These are phyloP conservation scores for Oreochromis niloticus DNA, from an alignment of 2,113 vertebrate genomes.

Conservation along the genomic window DNA sequence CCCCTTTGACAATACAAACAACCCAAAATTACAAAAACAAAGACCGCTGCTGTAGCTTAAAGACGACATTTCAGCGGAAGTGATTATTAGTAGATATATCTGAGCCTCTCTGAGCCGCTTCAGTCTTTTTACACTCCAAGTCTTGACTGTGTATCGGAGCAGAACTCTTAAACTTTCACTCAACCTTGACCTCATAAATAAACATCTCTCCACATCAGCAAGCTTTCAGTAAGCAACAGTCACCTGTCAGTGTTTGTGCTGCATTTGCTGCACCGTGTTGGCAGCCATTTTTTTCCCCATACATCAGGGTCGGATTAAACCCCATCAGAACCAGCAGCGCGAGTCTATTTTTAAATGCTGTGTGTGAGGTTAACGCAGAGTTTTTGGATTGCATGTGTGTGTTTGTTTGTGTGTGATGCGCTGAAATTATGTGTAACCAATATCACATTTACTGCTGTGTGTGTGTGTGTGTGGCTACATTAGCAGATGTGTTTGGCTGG, in stretches of 20 bases:
- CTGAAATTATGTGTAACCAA: not conserved
- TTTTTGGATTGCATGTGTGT: not conserved
- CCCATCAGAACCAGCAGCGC: not conserved
- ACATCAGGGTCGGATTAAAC: not conserved
- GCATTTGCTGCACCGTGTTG: not conserved
- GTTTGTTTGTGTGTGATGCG: not conserved
- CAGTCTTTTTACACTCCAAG: not conserved
- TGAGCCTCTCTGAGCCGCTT: not conserved
- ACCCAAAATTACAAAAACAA: not conserved
- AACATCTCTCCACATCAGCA: not conserved
- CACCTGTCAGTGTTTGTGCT: not conserved
- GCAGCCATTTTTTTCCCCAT: not conserved
- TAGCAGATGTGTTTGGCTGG: constrained; percentile 75
- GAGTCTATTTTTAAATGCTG: not conserved
- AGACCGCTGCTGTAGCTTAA: not conserved
- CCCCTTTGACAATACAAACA: not conserved
- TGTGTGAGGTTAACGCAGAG: not conserved
- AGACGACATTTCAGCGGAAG: rapidly evolving
- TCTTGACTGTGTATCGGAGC: not conserved
- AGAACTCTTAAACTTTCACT: not conserved
- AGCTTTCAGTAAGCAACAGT: not conserved
- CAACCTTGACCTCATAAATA: not conserved
- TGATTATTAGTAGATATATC: not conserved
- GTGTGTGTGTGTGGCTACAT: constrained; percentile 52
- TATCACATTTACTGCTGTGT: not conserved